Evolutionary conservation across 2,888 invertebrate species (phyloP), one percentile per base, ranked within the genome.

Genomic region (Barypeithes pellucidus): DNA sequence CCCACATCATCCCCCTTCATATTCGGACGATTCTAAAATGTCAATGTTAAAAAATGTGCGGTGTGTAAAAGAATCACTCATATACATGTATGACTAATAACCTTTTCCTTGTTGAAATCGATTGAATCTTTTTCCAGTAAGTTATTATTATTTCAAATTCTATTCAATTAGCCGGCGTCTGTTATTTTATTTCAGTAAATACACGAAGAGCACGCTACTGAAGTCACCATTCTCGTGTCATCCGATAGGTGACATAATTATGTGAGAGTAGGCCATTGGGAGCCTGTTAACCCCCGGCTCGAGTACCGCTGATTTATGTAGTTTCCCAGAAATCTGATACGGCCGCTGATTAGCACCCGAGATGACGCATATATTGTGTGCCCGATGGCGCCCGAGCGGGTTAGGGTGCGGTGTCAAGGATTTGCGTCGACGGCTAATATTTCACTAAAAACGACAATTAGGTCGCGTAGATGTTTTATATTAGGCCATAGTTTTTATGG

Each of bases 191-290:
- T 2, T 54, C 8, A 8, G 14, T 22, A 33, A 39, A 22, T 22
- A 29, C 22, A 22, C n/a, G 24, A 14, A 1, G 11, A 57, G 66
- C 47, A 54, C 72, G 73, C 70, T 43, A 70, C 81, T 80, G 80
- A 8, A 43, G 24, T 36, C 36, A 12, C 3, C 63, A 39, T 24
- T 18, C 14, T 60, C 67, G 20, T 82, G 85, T 85, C 83, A 85
- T 82, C 82, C 82, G 85, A 84, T 85, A 84, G 84, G 84, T 85
- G 85, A 85, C 84, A 84, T 85, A 85, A 85, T 85, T 85, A 85
- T 82, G 81, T 81, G 79, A 80, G 84, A 86, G 84, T 85, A 84
- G 85, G 85, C 86, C 84, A 85, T 80, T 82, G 86, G 86, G 86
- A 86, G 84, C 84, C 85, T 84, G 85, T 85, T 86, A 85, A 85